Evolutionary conservation across 2,797 vertebrate species (phyloP), one percentile per base, ranked within the genome.

Genomic region (Coracias cyanogaster): DNA sequence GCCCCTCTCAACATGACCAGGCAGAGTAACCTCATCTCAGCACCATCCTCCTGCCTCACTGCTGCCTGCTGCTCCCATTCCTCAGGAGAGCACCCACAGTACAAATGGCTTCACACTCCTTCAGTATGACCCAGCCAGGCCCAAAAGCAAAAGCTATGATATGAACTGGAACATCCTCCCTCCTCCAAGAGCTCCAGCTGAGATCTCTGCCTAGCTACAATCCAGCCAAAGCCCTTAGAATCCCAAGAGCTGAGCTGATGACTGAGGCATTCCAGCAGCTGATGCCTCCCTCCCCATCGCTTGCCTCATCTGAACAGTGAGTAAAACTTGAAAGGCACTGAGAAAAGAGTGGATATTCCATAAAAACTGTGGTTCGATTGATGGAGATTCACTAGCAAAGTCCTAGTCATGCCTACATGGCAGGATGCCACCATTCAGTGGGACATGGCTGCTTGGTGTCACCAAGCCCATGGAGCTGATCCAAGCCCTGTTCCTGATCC

Each of bases 251-350:
- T 78, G 61, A 96, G 95, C 93, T 48, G 48, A 85, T 80, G 86
- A 61, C 91, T 62, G 72, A 96, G 66, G 71, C 76, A 81, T 97
- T 97, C 97, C 96, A 97, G 89, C 97, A 98, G 96, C 97, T 16
- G 67, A 95, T 96, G 10, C 82, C 89, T 97, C 96, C 94, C 15
- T 37, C 37, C 37, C 37, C 83, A 96, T 97, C 93, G 86, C 86
- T 94, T 96, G 91, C 97, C 97, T 97, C 93, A 87, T 92, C 41
- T 39, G 54, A 67, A 46, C n/a, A n/a, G 15, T 8, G n/a, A 52
- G 4, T 17, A 62, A n/a, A 69, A 58, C 25, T 33, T 37, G 15
- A 86, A 86, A 10, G 9, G 43, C 54, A 10, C 35, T 4, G 48
- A 49, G 35, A 46, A 66, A 86, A 29, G 31, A 60, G 29, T 6